Percentiles rank a stretch among this genome's conserved stretches.
phyloP scores from a whole-genome alignment of 2,797 vertebrate genomes.

The Alauda arvensis region DNA sequence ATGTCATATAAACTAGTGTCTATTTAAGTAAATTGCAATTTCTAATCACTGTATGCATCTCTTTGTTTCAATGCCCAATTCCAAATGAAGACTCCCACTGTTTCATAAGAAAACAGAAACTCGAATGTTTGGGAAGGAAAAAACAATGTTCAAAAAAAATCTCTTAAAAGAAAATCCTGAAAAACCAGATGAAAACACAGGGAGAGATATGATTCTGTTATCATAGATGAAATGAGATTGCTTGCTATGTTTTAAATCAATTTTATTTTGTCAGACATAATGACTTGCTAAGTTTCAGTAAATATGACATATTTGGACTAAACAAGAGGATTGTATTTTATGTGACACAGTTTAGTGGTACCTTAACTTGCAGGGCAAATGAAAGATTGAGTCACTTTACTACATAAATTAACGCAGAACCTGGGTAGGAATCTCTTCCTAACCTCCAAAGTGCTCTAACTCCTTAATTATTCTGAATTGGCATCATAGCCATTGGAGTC shows the following conservation, averaged over 20 bases:
- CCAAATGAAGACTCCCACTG: not conserved
- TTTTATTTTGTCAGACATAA: not conserved
- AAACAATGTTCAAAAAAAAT: not conserved
- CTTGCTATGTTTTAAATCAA: not conserved
- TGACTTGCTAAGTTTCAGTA: not conserved
- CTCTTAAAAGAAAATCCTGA: not conserved
- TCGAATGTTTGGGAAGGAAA: not conserved
- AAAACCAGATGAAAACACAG: not conserved
- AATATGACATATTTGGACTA: not conserved
- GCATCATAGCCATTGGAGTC: not conserved
- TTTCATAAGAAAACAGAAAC: not conserved
- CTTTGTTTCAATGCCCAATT: not conserved
- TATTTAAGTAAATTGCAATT: not conserved
- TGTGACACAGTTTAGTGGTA: not conserved
- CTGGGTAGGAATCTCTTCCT: not conserved
- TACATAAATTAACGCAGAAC: not conserved
- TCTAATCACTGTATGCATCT: not conserved
- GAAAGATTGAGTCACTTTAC: not conserved
- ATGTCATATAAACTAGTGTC: not conserved
- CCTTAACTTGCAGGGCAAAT: not conserved
- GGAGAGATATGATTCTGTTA: not conserved
- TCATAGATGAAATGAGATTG: not conserved
- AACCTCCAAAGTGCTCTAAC: not conserved
- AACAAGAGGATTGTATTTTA: not conserved
- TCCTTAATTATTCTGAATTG: not conserved